Base-by-base conservation (phyloP, 2,888 invertebrate species). In the Dioctria linearis region DNA sequence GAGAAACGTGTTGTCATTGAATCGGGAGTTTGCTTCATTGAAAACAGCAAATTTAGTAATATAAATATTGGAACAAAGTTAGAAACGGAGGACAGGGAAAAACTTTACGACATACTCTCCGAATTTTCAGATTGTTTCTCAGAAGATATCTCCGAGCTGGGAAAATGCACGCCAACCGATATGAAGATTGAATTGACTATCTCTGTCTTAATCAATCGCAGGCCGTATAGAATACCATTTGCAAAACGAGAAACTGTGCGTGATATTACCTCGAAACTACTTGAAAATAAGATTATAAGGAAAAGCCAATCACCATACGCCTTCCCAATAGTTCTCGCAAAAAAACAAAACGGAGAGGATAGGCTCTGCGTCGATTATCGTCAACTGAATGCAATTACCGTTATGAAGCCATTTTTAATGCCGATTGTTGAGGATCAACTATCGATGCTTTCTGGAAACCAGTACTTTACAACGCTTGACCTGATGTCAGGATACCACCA, bases 401-500 rank as follows among this genome's bases (percentile, higher is more conserved):
- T 51, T 0, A 71, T 51, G 8, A 4, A 54, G 25, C 39, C 6
- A 2, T 71, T 9, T 11, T 51, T 51, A 4, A 71, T 71, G 71
- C 71, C 71, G 4, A n/a, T n/a, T 4, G 37, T 71, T 3, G 71
- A 71, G 25, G 54, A 71, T 3, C 71, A 54, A 3, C 11, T 54
- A 5, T 6, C 54, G 3, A 4, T 54, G 11, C 9, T 71, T 3
- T 5, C 37, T 71, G 54, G 54, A 3, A 51, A 71, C 25, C 3
- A 54, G 4, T 71, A 54, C 37, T 71, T 49, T 39, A 71, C 71
- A 3, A 37, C 25, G 11, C 25, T 71, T 5, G 71, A 71, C 8
- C 11, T 71, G 8, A 71, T 39, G 39, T n/a, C 54, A 3, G 71
- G 71, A 2, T 71, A 71, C 9, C n/a, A 71, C 25, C 71, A 71